phyloP scores from a whole-genome alignment of 2,113 vertebrate genomes.

The Xiphorhynchus elegans region DNA sequence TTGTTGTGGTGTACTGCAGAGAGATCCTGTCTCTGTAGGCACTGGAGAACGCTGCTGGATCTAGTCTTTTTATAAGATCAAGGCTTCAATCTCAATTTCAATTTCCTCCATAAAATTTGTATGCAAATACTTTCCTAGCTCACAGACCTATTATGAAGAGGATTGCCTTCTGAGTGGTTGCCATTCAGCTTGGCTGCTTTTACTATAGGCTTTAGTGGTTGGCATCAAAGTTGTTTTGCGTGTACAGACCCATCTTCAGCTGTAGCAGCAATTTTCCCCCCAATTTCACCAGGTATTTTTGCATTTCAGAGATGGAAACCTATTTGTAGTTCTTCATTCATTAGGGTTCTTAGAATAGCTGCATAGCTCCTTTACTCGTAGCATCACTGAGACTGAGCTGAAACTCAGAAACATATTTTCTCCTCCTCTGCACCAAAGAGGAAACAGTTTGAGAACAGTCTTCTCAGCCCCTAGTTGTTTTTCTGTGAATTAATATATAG shows the following conservation, averaged over 20 bases:
- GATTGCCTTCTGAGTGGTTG: neutral
- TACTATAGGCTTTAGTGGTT: neutral
- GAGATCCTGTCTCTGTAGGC: neutral
- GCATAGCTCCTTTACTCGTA: neutral
- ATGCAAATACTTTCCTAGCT: conserved; percentile 25
- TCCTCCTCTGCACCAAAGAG: neutral
- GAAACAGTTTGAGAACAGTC: neutral
- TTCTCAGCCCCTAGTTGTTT: neutral
- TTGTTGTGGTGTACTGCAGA: fast-evolving
- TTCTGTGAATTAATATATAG: neutral
- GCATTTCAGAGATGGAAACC: neutral
- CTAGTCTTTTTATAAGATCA: neutral
- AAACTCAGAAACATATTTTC: neutral
- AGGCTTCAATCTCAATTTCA: conserved; percentile 18
- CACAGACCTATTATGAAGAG: neutral
- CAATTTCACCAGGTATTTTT: neutral
- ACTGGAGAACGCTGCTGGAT: neutral
- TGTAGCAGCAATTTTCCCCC: neutral
- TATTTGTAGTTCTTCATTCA: neutral
- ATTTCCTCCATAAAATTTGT: conserved; percentile 8
- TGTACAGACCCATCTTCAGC: neutral
- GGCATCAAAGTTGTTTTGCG: neutral
- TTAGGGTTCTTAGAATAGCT: neutral
- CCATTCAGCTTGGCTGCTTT: conserved; percentile 17
- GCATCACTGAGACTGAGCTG: neutral